These are phyloP conservation scores for Orcinus orca DNA, from an alignment of 2,113 vertebrate genomes.

Conservation along the genomic window DNA sequence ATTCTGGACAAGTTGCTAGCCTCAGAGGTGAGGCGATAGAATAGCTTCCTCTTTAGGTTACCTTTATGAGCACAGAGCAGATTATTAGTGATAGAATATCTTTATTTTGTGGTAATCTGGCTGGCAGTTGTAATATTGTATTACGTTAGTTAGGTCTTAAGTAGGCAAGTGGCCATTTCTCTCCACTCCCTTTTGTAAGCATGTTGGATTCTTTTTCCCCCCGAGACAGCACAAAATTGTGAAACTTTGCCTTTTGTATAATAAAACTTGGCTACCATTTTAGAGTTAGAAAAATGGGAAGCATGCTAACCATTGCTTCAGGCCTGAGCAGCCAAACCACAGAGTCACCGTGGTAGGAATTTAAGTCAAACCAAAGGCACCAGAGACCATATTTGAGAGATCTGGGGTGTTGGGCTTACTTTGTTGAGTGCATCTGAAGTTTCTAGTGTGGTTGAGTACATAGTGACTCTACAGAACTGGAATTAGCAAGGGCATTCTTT, in stretches of 20 bases:
- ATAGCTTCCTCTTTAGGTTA: constrained; percentile 42
- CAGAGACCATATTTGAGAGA: not conserved
- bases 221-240: not conserved
- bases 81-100: constrained; percentile 19
- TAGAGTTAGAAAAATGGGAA: not conserved
- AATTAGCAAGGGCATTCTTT: not conserved
- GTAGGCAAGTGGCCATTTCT: constrained; percentile 32
- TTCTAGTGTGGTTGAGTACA: not conserved
- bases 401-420: not conserved
- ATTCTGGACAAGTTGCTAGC: constrained; percentile 49
- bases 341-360: not conserved
- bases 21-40: constrained; percentile 41
- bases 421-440: not conserved
- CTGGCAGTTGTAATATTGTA: constrained; percentile 30
- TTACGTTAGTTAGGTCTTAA: constrained; percentile 26
- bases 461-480: not conserved
- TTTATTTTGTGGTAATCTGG: constrained; percentile 24
- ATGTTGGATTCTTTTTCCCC: not conserved
- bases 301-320: not conserved
- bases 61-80: not conserved
- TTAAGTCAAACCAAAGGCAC: not conserved
- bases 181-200: constrained; percentile 17
- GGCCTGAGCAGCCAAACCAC: not conserved
- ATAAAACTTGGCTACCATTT: not conserved
- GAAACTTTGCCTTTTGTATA: not conserved